Base-by-base conservation (phyloP, 2,888 invertebrate genomes). In the Poecilobothrus nobilitatus region DNA sequence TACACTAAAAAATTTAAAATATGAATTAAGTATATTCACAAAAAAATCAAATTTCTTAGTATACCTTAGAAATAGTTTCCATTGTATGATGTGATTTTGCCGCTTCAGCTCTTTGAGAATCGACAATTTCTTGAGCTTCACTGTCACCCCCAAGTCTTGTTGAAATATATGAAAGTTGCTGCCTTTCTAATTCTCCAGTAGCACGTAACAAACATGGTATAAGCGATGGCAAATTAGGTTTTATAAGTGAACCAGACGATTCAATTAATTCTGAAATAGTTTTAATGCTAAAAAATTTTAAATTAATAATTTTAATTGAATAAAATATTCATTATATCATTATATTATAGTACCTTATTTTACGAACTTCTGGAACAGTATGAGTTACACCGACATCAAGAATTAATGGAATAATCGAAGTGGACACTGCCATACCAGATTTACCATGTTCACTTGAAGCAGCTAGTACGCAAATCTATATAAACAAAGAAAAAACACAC, bases 1-100 rank as follows among this genome's bases (percentile, higher is more conserved):
- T 84, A 74, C 88, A 88, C 85, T 87, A 66, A 73, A 74, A 69
- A n/a, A 53, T 37, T 37, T 37, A 8, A 37, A 37, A 37, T 37
- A 1, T 37, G 12, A 15, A 18, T 53, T n/a, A n/a, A n/a, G n/a
- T n/a, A 53, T 53, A 20, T 27, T 62, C 27, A 34, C n/a, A 66
- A 34, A 1, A 27, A 37, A 18, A n/a, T 20, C 22, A 69, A 62
- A 22, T 20, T 37, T 9, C 53, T 6, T 20, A 22, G 5, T 53
- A 15, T 18, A 91, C 91, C 83, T 91, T 91, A 64, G 91, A 88
- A 61, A 94, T 89, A 4, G 94, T 92, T 76, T 95, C 94, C 72
- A 92, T 93, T 70, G 95, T 93, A 71, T 94, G 91, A 78, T 95
- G 93, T 1, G 89, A 89, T 75, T 91, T 89, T 0, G 94, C 92